These are phyloP conservation scores for Phalera bucephala DNA, from an alignment of 2,888 invertebrate genomes.

Conservation along the genomic window DNA sequence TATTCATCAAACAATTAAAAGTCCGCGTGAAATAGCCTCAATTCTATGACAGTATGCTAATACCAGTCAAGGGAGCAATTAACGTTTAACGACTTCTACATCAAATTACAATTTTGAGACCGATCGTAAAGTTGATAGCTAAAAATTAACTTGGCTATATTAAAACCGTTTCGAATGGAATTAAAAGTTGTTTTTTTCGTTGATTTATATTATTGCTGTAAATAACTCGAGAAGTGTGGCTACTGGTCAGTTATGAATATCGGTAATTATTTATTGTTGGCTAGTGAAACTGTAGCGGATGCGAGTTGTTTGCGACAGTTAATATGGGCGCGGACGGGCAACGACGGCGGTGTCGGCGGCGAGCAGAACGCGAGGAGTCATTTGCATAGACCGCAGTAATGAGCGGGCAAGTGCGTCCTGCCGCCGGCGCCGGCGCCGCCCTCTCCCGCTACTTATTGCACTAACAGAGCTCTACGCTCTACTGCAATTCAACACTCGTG, in stretches of 20 bases:
- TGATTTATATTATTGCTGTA: conserved; percentile 51
- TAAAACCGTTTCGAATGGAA: conserved; percentile 33
- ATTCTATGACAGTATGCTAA: conserved; percentile 55
- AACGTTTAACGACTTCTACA: conserved; percentile 52
- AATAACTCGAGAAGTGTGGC: conserved; percentile 42
- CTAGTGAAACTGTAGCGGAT: conserved; percentile 69
- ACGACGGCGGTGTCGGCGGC: conserved; percentile 62
- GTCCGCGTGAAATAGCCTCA: conserved; percentile 51
- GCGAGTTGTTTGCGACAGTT: conserved; percentile 74
- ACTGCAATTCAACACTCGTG: background rate
- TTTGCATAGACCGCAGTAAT: conserved; percentile 78
- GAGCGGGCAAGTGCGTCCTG: conserved; percentile 41
- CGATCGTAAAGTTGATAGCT: conserved; percentile 41
- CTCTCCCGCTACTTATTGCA: conserved; percentile 24
- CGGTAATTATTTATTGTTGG: conserved; percentile 78
- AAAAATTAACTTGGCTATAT: conserved; percentile 34
- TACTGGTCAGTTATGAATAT: conserved; percentile 65
- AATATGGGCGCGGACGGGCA: conserved; percentile 70
- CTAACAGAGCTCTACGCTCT: conserved; percentile 46
- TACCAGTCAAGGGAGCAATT: conserved; percentile 47
- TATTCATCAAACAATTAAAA: conserved; percentile 66
- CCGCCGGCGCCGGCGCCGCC: conserved; percentile 35
- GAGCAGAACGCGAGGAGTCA: conserved; percentile 73
- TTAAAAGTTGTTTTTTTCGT: conserved; percentile 37
- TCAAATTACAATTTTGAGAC: conserved; percentile 44